phyloP scores from a whole-genome alignment of 2,797 vertebrate genomes.

The Crax fasciolata region DNA sequence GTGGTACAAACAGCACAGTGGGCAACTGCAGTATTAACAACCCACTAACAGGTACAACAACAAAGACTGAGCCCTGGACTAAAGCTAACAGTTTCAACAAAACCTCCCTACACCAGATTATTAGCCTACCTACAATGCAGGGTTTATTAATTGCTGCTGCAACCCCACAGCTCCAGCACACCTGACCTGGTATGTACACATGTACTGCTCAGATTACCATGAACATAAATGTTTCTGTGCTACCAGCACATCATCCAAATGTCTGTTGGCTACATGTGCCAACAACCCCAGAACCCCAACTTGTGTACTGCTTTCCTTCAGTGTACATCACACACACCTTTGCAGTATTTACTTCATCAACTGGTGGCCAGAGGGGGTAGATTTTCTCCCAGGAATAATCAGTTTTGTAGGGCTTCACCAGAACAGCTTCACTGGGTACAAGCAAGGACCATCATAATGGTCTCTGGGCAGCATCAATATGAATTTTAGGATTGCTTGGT shows the following conservation, averaged over 20 bases:
- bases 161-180: background rate
- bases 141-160: background rate
- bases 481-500: background rate
- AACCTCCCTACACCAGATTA: background rate
- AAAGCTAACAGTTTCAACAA: background rate
- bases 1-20: background rate
- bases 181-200: background rate
- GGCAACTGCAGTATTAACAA: background rate
- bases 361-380: background rate
- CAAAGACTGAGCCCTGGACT: background rate
- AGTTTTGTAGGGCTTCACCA: background rate
- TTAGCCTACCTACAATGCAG: background rate
- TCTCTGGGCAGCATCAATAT: background rate
- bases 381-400: background rate
- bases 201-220: background rate
- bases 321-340: fast-evolving
- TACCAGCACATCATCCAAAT: background rate
- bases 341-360: background rate
- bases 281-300: background rate
- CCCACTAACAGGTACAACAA: background rate
- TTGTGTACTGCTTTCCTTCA: background rate
- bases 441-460: background rate
- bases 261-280: background rate
- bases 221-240: background rate
- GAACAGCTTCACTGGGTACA: background rate